Conservation (phyloP, 2,797 vertebrate species). For the Coregonus suidteri region DNA sequence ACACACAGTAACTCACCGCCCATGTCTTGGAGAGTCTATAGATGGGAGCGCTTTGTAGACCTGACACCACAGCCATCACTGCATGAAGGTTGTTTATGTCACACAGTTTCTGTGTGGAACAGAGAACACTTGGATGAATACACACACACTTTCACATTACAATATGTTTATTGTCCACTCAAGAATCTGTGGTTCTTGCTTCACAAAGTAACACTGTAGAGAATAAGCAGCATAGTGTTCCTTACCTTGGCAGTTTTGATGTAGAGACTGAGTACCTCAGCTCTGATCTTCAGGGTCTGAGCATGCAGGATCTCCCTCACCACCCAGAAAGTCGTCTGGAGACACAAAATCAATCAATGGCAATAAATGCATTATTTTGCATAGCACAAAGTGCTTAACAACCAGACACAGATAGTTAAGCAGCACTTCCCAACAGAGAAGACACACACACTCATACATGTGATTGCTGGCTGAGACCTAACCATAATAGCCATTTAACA, state of each 20-base stretch:
- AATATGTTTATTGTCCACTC: neutral
- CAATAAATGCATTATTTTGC: no score
- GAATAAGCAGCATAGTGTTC: no score
- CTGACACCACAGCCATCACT: constrained; percentile 97
- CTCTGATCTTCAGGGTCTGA: constrained; percentile 97
- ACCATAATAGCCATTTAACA: neutral
- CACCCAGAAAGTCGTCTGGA: constrained; percentile 98
- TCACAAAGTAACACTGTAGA: no score
- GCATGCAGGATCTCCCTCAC: constrained; percentile 98
- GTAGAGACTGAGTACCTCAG: constrained; percentile 97
- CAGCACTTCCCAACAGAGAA: neutral
- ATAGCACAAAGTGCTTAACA: constrained; percentile 26
- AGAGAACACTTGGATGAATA: neutral
- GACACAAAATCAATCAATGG: neutral
- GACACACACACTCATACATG: neutral
- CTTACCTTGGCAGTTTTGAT: constrained; percentile 98
- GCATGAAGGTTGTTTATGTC: constrained; percentile 99
- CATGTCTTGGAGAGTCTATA: constrained; percentile 96
- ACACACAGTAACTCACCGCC: constrained; percentile 81
- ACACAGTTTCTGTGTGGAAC: constrained; percentile 86
- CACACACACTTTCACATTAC: no score
- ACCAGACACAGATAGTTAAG: neutral
- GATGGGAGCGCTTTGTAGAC: constrained; percentile 95
- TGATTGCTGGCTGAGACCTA: neutral
- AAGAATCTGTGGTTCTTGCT: no score